A percentile compares a stretch with the other conserved stretches of the same genome.
phyloP scores from a whole-genome alignment of 2,113 vertebrate species.

The Muntiacus reevesi region DNA sequence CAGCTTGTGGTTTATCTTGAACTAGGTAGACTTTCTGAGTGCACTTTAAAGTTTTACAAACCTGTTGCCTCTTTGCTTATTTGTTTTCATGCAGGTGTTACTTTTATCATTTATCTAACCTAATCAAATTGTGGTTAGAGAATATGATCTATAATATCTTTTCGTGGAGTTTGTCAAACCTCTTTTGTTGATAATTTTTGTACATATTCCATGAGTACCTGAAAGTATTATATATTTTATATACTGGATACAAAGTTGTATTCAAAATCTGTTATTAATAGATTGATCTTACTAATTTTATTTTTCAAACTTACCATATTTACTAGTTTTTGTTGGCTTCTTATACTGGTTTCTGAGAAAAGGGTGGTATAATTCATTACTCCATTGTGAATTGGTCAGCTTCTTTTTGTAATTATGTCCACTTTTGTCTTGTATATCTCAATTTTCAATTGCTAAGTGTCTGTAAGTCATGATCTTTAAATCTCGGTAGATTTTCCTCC shows the following conservation, averaged over 20 bases:
- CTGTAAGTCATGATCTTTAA: neutral
- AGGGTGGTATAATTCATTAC: neutral
- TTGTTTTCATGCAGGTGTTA: neutral
- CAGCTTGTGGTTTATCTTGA: neutral
- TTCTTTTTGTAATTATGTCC: neutral
- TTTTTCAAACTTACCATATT: neutral
- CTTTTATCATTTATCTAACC: neutral
- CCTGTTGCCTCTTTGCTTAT: neutral
- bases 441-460: neutral
- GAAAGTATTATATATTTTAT: neutral
- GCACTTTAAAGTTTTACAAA: neutral
- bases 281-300: neutral
- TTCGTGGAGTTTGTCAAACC: neutral
- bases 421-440: neutral
- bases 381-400: neutral
- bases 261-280: neutral
- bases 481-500: neutral
- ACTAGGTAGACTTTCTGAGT: neutral
- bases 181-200: neutral
- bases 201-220: neutral
- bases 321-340: neutral
- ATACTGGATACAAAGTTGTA: neutral
- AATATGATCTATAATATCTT: neutral
- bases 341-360: neutral
- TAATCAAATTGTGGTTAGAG: neutral